Evolutionary conservation across 2,797 vertebrate species (phyloP).

Genomic region (Cirrhinus molitorella): DNA sequence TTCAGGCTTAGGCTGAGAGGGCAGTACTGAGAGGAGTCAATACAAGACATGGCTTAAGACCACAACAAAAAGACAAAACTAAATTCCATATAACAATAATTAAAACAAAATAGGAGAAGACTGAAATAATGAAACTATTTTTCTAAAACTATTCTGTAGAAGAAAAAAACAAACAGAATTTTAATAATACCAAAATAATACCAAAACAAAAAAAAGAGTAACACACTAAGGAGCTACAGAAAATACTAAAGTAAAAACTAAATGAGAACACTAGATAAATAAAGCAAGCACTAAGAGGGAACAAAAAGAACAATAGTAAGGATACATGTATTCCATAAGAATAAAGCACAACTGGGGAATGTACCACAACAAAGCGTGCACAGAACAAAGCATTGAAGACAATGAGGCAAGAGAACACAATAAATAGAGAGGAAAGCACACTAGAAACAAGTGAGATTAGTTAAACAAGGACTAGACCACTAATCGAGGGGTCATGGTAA

Average conservation of each 20-base stretch:
- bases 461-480: background rate
- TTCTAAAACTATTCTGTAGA: no score
- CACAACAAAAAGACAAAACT: no score
- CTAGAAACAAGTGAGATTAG: background rate
- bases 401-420: background rate
- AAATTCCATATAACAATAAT: background rate
- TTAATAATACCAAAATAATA: no score
- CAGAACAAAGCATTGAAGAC: background rate
- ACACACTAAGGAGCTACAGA: background rate
- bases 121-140: no score
- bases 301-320: background rate
- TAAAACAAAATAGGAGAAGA: background rate
- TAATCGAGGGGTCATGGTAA: background rate
- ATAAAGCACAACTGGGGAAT: background rate
- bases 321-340: background rate
- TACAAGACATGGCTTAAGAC: no score
- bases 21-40: no score
- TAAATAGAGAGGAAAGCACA: background rate
- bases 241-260: background rate
- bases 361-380: background rate
- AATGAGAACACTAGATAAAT: background rate
- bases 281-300: no score
- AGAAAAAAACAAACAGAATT: background rate
- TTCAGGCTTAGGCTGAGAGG: no score
- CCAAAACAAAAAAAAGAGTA: background rate